phyloP scores from a whole-genome alignment of 2,797 vertebrate species.

The Rhabdomys pumilio region DNA sequence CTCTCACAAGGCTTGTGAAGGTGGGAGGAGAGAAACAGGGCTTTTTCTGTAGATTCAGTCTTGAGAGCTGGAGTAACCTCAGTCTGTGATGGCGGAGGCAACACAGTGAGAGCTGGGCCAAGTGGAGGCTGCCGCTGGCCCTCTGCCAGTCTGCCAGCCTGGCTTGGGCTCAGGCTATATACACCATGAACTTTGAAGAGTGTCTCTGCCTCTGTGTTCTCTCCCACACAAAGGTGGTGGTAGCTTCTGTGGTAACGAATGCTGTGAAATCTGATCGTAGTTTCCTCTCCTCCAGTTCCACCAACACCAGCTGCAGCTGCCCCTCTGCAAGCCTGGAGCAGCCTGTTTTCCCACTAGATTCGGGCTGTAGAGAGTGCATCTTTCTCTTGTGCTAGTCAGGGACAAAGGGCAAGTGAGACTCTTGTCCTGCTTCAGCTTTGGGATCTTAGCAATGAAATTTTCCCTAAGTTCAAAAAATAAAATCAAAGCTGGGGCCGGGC shows the following conservation, averaged over 20 bases:
- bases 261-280: background rate
- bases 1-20: background rate
- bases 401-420: background rate
- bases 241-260: background rate
- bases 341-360: slow-evolving; percentile 30
- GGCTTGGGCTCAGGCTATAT: background rate
- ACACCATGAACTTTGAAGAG: background rate
- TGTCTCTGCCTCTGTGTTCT: background rate
- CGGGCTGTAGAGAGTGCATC: background rate
- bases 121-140: background rate
- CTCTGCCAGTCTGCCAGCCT: slow-evolving; percentile 7
- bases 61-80: background rate
- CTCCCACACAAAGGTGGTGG: background rate
- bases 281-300: background rate
- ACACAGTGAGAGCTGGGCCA: rapidly evolving
- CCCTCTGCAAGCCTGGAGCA: background rate
- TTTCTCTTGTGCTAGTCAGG: slow-evolving; percentile 19
- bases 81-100: background rate
- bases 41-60: background rate
- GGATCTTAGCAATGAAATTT: background rate
- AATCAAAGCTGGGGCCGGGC: background rate
- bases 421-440: background rate
- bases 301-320: background rate
- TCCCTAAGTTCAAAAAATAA: background rate
- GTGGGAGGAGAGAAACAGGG: background rate